Percentiles rank a stretch among this genome's conserved stretches.
Evolutionary conservation across 64 coral and sea anemone species (phyloP).

Genomic region (Hydrozoanthus tunicans): DNA sequence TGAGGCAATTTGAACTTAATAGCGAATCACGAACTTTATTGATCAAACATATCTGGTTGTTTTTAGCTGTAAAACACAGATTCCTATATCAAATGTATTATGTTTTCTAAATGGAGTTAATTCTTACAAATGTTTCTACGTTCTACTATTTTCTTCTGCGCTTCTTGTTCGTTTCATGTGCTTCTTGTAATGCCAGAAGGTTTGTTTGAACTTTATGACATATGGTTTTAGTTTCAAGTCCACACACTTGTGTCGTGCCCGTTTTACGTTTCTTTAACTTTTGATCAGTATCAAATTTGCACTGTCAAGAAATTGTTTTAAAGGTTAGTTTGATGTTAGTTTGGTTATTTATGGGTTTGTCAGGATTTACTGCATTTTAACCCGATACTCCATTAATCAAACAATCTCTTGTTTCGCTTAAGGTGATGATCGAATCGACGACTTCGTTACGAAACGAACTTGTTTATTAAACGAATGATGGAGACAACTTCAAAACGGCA

Average conservation of each 20-base stretch:
- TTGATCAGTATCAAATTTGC: not conserved
- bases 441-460: not conserved
- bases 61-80: slow-evolving; percentile 19
- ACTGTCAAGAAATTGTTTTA: slow-evolving; percentile 18
- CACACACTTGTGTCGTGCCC: not conserved
- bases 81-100: not conserved
- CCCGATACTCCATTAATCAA: slow-evolving; percentile 1
- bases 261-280: slow-evolving; percentile 28
- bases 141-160: not conserved
- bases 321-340: not conserved
- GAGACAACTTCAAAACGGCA: not conserved
- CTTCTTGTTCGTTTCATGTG: not conserved
- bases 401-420: slow-evolving; percentile 22
- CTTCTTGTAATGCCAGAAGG: slow-evolving; percentile 29
- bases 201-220: not conserved
- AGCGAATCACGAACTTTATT: slow-evolving; percentile 32
- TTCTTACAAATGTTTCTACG: not conserved
- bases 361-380: not conserved
- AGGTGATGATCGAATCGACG: slow-evolving; percentile 23
- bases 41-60: slow-evolving; percentile 38
- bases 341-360: not conserved
- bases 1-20: slow-evolving; percentile 35
- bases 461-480: not conserved
- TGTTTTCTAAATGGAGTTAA: slow-evolving; percentile 9
- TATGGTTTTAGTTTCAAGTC: slow-evolving; percentile 20